A percentile compares a stretch with the other conserved stretches of the same genome.
Conservation (phyloP, 2,113 vertebrate genomes). For the Albula goreensis region DNA sequence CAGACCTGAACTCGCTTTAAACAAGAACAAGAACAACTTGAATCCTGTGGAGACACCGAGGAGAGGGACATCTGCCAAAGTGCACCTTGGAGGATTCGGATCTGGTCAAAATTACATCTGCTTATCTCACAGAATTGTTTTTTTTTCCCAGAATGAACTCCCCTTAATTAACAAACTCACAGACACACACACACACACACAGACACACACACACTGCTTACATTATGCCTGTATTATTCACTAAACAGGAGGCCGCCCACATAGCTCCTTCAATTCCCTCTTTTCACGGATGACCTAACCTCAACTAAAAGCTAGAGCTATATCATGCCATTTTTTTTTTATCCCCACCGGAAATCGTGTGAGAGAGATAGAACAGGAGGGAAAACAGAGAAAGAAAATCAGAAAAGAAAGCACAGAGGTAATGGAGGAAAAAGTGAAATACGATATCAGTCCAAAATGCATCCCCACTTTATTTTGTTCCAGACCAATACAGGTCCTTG, state of each 20-base stretch:
- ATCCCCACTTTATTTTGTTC: background rate
- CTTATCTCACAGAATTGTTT: background rate
- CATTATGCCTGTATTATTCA: background rate
- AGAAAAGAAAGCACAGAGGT: slow-evolving; percentile 13
- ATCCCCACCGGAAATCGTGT: no score
- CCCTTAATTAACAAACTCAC: background rate
- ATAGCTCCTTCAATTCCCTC: background rate
- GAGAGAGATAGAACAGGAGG: background rate
- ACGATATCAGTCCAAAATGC: background rate
- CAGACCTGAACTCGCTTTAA: background rate
- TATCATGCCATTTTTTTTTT: background rate
- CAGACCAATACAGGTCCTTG: slow-evolving; percentile 6
- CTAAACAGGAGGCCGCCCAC: background rate
- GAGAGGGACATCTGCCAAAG: slow-evolving; percentile 18
- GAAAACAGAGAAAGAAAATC: slow-evolving; percentile 25
- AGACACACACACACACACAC: background rate
- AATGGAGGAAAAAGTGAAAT: background rate
- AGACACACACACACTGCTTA: background rate
- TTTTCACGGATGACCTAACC: background rate
- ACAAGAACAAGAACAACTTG: background rate
- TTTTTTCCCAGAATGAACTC: background rate
- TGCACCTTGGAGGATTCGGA: slow-evolving; percentile 16
- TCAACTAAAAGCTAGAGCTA: background rate
- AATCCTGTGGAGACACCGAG: background rate
- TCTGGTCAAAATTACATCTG: background rate